Conservation (phyloP, 2,797 vertebrate genomes). For the Oryzias sinensis region DNA sequence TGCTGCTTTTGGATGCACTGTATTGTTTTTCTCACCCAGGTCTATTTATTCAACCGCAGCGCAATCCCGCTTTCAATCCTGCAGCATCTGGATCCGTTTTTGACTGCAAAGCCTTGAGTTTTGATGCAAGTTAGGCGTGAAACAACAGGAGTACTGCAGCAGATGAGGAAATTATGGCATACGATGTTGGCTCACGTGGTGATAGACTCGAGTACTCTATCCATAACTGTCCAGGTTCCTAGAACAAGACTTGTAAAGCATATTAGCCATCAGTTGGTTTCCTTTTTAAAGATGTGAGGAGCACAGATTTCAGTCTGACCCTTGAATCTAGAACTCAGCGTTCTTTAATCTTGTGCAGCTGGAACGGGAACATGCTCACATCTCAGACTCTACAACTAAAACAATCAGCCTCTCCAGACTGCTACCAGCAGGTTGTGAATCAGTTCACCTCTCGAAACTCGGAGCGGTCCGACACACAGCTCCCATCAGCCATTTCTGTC, state of each 20-base stretch:
- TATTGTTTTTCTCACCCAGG: slow-evolving; percentile 19
- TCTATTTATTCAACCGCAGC: slow-evolving; percentile 24
- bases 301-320: too few relatives aligned
- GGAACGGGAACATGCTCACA: too few relatives aligned
- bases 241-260: too few relatives aligned
- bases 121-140: slow-evolving; percentile 8
- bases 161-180: neutral
- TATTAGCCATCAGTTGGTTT: too few relatives aligned
- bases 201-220: too few relatives aligned
- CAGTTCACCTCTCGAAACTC: slow-evolving; percentile 12
- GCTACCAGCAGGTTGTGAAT: slow-evolving; percentile 7
- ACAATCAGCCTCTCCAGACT: slow-evolving; percentile 9
- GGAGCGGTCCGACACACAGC: neutral
- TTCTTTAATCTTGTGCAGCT: too few relatives aligned
- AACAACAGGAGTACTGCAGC: neutral
- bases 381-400: neutral
- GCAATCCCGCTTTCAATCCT: slow-evolving; percentile 8
- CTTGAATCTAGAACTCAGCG: too few relatives aligned
- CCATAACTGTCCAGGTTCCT: too few relatives aligned
- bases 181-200: neutral
- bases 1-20: slow-evolving; percentile 17
- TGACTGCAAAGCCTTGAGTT: slow-evolving; percentile 12
- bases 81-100: neutral
- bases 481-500: slow-evolving; percentile 36
- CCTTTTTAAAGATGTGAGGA: too few relatives aligned